These are phyloP conservation scores for Australoheros scitulus DNA, from an alignment of 2,113 vertebrate species.

Conservation along the genomic window DNA sequence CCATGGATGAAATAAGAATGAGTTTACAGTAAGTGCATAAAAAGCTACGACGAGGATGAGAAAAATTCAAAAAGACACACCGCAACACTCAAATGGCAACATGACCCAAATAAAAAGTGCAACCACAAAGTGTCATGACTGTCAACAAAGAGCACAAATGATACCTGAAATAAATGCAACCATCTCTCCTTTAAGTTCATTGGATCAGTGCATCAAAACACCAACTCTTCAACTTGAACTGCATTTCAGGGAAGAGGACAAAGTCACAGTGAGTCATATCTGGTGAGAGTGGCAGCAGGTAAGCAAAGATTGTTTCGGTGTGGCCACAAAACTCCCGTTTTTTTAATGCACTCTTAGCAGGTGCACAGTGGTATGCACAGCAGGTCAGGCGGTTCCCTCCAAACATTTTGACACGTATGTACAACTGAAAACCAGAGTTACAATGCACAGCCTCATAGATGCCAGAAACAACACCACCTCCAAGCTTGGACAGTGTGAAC, in stretches of 20 bases:
- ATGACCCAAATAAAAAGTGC: background rate
- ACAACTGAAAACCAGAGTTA: background rate
- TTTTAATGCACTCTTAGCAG: background rate
- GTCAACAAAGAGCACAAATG: background rate
- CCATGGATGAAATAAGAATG: background rate
- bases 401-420: background rate
- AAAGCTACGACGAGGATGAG: background rate
- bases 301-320: background rate
- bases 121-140: background rate
- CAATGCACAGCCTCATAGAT: too few species aligned
- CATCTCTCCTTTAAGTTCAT: background rate
- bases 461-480: too few species aligned
- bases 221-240: background rate
- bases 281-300: background rate
- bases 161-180: rapidly evolving
- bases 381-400: background rate
- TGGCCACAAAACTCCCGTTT: background rate
- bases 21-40: background rate
- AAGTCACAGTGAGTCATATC: background rate
- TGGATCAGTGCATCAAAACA: background rate
- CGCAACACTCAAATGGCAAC: background rate
- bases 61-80: background rate
- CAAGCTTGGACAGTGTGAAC: background rate
- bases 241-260: background rate
- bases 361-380: background rate